Percentiles rank a stretch among this genome's conserved stretches.
Evolutionary conservation across 2,797 vertebrate species (phyloP).

Genomic region (Zenarchopterus dispar): DNA sequence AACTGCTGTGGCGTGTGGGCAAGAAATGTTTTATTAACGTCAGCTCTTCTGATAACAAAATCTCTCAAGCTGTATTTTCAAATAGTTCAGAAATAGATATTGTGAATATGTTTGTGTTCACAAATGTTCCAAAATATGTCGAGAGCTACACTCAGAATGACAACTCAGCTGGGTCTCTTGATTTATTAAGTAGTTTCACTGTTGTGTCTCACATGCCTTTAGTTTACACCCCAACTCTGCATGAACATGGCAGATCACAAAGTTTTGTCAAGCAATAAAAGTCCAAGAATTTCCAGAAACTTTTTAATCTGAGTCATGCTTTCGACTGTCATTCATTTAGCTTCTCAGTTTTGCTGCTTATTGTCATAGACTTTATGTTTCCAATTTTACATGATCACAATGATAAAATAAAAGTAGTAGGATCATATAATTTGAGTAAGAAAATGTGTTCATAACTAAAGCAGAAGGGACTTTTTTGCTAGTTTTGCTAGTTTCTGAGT

Average conservation of each 20-base stretch:
- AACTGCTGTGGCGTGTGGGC: constrained; percentile 41
- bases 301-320: too few species aligned
- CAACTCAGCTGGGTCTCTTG: constrained; percentile 46
- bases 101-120: constrained; percentile 30
- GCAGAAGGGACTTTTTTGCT: constrained; percentile 17
- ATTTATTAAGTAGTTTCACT: constrained; percentile 57
- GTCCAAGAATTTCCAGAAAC: not conserved
- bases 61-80: constrained; percentile 19
- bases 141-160: constrained; percentile 23
- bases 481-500: constrained; percentile 34
- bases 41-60: constrained; percentile 20
- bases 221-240: constrained; percentile 35
- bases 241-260: constrained; percentile 51
- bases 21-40: constrained; percentile 33
- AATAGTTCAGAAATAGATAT: constrained; percentile 35
- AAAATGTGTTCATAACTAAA: not conserved
- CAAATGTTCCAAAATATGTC: constrained; percentile 47
- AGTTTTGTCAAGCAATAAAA: constrained; percentile 32
- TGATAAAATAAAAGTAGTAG: not conserved
- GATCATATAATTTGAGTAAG: too few species aligned
- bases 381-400: constrained; percentile 1
- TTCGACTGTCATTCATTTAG: too few species aligned
- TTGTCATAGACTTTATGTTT: constrained; percentile 9
- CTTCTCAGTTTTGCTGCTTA: constrained; percentile 3
- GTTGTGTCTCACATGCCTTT: constrained; percentile 2